phyloP scores from a whole-genome alignment of 2,113 vertebrate genomes.

The Chamaea fasciata region DNA sequence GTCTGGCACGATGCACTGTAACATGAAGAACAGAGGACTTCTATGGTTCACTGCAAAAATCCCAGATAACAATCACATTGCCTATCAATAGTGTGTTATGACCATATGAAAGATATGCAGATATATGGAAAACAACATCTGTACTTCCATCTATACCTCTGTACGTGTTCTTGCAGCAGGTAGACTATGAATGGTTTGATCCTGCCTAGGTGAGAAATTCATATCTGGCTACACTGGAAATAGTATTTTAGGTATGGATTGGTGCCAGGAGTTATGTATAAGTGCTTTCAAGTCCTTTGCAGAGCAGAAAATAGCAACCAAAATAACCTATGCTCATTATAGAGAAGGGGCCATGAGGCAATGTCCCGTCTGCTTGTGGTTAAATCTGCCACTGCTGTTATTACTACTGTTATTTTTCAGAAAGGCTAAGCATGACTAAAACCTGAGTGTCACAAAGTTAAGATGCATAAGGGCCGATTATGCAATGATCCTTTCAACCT shows the following conservation, averaged over 20 bases:
- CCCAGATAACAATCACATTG: background rate
- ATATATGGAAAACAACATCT: background rate
- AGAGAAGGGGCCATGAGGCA: background rate
- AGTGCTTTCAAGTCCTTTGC: slow-evolving; percentile 2
- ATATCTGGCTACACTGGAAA: background rate
- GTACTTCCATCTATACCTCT: background rate
- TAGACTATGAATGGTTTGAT: background rate
- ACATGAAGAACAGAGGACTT: background rate
- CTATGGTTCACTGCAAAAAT: background rate
- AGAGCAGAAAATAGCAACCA: slow-evolving; percentile 29
- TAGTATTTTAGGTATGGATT: background rate
- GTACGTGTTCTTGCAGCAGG: background rate
- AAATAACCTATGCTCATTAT: background rate
- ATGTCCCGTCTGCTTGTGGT: background rate
- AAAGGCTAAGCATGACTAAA: slow-evolving; percentile 3
- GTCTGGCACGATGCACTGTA: background rate
- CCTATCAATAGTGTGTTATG: background rate
- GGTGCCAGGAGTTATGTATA: slow-evolving; percentile 23
- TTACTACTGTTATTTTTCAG: slow-evolving; percentile 23
- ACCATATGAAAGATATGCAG: background rate
- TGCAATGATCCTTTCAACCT: background rate
- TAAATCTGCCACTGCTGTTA: slow-evolving; percentile 12
- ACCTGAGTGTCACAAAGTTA: background rate
- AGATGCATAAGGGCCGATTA: background rate
- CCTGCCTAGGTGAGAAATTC: background rate